Conservation (phyloP, 2,888 invertebrate genomes). For the Ceramica pisi region DNA sequence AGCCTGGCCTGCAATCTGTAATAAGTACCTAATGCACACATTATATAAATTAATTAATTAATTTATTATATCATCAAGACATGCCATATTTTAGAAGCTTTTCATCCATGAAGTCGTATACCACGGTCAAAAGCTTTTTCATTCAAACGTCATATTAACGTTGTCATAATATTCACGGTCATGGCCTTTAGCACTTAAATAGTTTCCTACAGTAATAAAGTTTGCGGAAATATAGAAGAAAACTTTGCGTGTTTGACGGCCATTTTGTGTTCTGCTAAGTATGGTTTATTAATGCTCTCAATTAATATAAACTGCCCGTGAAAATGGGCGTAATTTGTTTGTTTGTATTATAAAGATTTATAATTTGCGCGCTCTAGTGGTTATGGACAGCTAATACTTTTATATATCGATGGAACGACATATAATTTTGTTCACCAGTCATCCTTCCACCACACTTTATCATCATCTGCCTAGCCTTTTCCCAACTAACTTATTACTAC, state of each 20-base stretch:
- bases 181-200: conserved; percentile 8
- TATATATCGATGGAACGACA: too few relatives aligned
- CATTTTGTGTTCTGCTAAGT: conserved; percentile 41
- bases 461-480: too few relatives aligned
- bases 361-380: background rate
- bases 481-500: too few relatives aligned
- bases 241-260: conserved; percentile 35
- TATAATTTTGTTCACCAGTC: too few relatives aligned
- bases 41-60: too few relatives aligned
- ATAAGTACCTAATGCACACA: too few relatives aligned
- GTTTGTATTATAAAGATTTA: conserved; percentile 21
- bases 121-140: background rate
- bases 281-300: conserved; percentile 56
- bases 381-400: background rate
- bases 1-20: too few relatives aligned
- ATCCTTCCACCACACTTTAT: too few relatives aligned
- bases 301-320: conserved; percentile 54
- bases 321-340: conserved; percentile 25
- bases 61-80: background rate
- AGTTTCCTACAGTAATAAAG: conserved; percentile 23
- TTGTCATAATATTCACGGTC: conserved; percentile 31
- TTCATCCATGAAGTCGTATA: background rate
- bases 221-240: conserved; percentile 41
- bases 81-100: background rate
- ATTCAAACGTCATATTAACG: conserved; percentile 1